These are phyloP conservation scores for Eupsilia transversa DNA, from an alignment of 2,888 invertebrate species.

Conservation along the genomic window DNA sequence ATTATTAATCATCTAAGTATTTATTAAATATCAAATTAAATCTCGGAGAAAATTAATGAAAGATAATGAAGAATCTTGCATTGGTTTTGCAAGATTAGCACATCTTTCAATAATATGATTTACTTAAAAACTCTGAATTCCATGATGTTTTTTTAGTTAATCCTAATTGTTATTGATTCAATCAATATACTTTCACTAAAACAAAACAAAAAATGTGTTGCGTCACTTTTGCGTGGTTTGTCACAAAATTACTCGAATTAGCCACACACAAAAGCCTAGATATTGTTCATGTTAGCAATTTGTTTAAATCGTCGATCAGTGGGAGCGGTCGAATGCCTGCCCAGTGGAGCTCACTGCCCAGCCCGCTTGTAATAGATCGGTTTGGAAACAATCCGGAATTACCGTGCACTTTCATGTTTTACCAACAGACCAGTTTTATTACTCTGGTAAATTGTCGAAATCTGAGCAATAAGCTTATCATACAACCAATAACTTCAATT, in stretches of 20 bases:
- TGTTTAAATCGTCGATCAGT: constrained; percentile 19
- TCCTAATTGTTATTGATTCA: constrained; percentile 1
- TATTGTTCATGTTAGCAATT: constrained; percentile 37
- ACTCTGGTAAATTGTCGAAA: constrained; percentile 48
- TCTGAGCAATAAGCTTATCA: constrained; percentile 43
- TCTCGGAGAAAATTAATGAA: neutral
- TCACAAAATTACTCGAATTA: constrained; percentile 10
- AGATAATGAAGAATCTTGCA: no score
- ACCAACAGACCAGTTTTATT: constrained; percentile 56
- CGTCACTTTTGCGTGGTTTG: constrained; percentile 28
- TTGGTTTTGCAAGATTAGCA: no score
- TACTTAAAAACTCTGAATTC: neutral
- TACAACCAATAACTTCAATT: constrained; percentile 17
- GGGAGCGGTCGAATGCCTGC: constrained; percentile 49
- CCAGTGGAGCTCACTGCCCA: constrained; percentile 12
- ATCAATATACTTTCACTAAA: constrained; percentile 19
- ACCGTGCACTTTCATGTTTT: constrained; percentile 63
- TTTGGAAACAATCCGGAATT: constrained; percentile 65
- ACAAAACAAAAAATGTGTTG: neutral
- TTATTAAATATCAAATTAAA: neutral
- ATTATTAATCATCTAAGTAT: neutral
- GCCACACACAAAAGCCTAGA: no score
- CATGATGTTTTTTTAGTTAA: neutral
- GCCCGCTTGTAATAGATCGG: constrained; percentile 45
- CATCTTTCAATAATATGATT: neutral